These are phyloP conservation scores for Chaenodraco wilsoni DNA, from an alignment of 2,797 vertebrate species.

Conservation along the genomic window DNA sequence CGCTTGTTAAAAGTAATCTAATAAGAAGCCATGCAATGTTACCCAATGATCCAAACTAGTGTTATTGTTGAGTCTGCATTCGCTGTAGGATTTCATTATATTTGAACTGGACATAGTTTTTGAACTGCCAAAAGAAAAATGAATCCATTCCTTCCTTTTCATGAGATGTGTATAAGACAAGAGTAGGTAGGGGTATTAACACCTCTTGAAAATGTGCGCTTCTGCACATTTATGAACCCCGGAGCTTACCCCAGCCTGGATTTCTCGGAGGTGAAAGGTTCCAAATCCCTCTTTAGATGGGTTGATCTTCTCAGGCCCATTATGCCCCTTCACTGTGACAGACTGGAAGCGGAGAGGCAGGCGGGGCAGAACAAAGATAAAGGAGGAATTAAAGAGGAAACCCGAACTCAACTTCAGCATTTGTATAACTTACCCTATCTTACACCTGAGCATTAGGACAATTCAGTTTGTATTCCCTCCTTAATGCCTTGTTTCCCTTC, in stretches of 20 bases:
- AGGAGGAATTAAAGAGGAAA: constrained; percentile 79
- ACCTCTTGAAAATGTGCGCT: constrained; percentile 70
- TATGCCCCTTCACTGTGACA: constrained; percentile 79
- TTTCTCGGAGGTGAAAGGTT: constrained; percentile 83
- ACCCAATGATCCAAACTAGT: constrained; percentile 52
- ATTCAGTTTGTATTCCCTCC: constrained; percentile 73
- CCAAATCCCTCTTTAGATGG: constrained; percentile 84
- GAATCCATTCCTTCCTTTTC: constrained; percentile 57
- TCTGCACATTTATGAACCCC: constrained; percentile 75
- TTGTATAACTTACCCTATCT: constrained; percentile 80
- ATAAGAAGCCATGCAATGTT: constrained; percentile 67
- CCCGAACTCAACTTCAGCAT: constrained; percentile 79
- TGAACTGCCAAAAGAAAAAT: constrained; percentile 53
- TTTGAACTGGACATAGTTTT: constrained; percentile 55
- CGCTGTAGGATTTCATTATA: constrained; percentile 39
- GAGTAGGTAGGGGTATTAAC: constrained; percentile 67
- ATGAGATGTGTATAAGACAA: constrained; percentile 69
- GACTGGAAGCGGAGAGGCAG: constrained; percentile 77
- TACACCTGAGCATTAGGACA: constrained; percentile 76
- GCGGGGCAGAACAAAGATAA: constrained; percentile 76
- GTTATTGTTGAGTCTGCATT: constrained; percentile 58
- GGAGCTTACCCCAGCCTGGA: constrained; percentile 70
- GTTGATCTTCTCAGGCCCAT: constrained; percentile 85
- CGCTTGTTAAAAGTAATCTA: constrained; percentile 77
- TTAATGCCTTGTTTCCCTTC: constrained; percentile 76